phyloP scores from a whole-genome alignment of 2,113 vertebrate species.

The Caretta caretta region DNA sequence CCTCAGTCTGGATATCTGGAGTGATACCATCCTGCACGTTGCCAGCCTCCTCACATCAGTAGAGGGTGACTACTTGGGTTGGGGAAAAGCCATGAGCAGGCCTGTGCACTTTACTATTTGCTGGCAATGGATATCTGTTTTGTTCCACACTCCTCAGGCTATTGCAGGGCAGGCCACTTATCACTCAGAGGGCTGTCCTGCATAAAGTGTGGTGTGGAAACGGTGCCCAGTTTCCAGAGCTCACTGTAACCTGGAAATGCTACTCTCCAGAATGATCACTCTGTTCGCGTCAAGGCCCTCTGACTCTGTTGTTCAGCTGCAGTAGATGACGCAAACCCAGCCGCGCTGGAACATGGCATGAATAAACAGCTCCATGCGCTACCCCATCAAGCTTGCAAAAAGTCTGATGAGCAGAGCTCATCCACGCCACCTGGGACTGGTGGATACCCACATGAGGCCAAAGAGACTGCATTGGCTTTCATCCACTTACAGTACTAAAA shows the following conservation, averaged over 20 bases:
- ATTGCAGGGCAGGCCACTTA: background rate
- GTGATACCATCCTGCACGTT: background rate
- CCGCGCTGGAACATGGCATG: fast-evolving
- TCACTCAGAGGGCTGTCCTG: background rate
- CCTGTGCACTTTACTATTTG: background rate
- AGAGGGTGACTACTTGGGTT: background rate
- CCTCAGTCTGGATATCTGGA: background rate
- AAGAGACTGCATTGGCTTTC: background rate
- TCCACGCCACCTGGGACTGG: background rate
- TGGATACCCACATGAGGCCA: background rate
- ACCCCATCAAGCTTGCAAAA: background rate
- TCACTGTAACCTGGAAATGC: slow-evolving; percentile 50
- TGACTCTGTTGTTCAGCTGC: fast-evolving
- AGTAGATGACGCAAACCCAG: background rate
- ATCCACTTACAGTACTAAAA: fast-evolving
- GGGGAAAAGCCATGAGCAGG: background rate
- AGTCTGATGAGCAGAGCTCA: background rate
- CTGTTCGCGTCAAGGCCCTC: background rate
- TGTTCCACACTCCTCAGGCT: background rate
- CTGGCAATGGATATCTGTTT: too few relatives aligned
- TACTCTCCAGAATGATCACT: slow-evolving; percentile 41
- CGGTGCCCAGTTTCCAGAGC: background rate
- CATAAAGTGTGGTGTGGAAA: background rate
- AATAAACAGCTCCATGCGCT: background rate
- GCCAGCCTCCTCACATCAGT: background rate